Percentiles rank a stretch among this genome's conserved stretches.
phyloP scores from a whole-genome alignment of 2,888 invertebrate species.

The Aspidiotus destructor region DNA sequence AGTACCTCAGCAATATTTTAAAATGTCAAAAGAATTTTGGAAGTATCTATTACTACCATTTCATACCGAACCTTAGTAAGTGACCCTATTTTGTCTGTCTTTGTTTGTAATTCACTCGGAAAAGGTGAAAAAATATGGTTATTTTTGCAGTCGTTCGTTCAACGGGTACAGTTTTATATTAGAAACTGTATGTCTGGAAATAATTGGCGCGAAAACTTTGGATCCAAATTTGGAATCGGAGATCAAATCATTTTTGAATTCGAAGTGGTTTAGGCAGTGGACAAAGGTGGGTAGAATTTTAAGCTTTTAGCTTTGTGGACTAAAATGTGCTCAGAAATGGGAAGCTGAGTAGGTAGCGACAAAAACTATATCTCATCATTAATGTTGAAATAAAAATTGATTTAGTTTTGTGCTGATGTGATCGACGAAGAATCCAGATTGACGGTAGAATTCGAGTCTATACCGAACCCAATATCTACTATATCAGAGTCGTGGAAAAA shows the following conservation, averaged over 20 bases:
- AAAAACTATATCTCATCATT: not conserved
- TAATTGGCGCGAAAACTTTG: slow-evolving; percentile 10
- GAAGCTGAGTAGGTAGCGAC: not conserved
- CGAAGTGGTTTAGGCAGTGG: slow-evolving; percentile 22
- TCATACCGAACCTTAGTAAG: slow-evolving; percentile 15
- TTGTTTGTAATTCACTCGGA: not conserved
- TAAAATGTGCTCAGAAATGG: too few relatives aligned
- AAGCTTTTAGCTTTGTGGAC: too few relatives aligned
- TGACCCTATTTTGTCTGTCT: not conserved
- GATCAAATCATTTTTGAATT: slow-evolving; percentile 12
- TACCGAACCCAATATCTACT: slow-evolving; percentile 10
- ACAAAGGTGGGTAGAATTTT: slow-evolving; percentile 13
- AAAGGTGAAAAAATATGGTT: not conserved
- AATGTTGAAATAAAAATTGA: not conserved
- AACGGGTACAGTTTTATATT: slow-evolving; percentile 27
- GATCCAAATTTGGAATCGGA: slow-evolving; percentile 15
- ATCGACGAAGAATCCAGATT: slow-evolving; percentile 22
- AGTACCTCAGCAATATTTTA: slow-evolving; percentile 24
- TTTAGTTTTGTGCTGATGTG: slow-evolving; percentile 21
- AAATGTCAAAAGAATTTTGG: slow-evolving; percentile 24
- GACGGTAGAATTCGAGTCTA: slow-evolving; percentile 18
- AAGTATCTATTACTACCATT: slow-evolving; percentile 18
- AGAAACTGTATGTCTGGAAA: slow-evolving; percentile 30
- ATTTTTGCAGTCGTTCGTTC: slow-evolving; percentile 9
- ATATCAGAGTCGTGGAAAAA: slow-evolving; percentile 25